Conservation (phyloP, 2,113 vertebrate species). For the Equus quagga region DNA sequence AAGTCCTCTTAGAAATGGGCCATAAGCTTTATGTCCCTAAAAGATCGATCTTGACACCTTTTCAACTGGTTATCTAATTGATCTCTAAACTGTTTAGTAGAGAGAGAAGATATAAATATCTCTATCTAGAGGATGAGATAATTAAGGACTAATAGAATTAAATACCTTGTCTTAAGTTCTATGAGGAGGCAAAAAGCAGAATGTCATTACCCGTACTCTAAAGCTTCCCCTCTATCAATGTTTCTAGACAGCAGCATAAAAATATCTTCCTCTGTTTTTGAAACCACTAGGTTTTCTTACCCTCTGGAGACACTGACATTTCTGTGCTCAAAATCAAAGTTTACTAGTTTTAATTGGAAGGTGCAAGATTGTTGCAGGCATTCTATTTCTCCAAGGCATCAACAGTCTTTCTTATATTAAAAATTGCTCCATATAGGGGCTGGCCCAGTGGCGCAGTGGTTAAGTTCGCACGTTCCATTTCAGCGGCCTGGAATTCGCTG, state of each 20-base stretch:
- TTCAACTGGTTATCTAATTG: background rate
- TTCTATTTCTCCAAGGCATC: background rate
- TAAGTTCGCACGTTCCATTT: too few relatives aligned
- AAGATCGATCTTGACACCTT: background rate
- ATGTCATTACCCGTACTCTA: background rate
- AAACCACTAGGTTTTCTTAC: conserved; percentile 31
- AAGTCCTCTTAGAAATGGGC: conserved; percentile 12
- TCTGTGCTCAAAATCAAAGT: conserved; percentile 47
- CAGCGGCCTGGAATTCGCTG: too few relatives aligned
- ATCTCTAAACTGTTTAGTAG: background rate
- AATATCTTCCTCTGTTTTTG: conserved; percentile 25
- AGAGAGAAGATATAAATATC: background rate
- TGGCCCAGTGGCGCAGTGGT: too few relatives aligned
- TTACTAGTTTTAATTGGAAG: conserved; percentile 39
- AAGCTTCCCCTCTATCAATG: background rate
- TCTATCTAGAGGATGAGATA: background rate
- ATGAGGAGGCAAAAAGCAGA: background rate
- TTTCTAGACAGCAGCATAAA: conserved; percentile 39
- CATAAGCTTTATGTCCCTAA: background rate
- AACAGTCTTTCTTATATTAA: background rate
- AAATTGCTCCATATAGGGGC: conserved; percentile 29
- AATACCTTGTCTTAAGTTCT: conserved; percentile 17
- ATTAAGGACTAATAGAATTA: conserved; percentile 7
- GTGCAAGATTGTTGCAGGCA: conserved; percentile 8
- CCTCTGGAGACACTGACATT: background rate